Percentiles rank a stretch among this genome's conserved stretches.
Evolutionary conservation across 2,797 vertebrate species (phyloP).

Genomic region (Stomatorhinus walkeri): DNA sequence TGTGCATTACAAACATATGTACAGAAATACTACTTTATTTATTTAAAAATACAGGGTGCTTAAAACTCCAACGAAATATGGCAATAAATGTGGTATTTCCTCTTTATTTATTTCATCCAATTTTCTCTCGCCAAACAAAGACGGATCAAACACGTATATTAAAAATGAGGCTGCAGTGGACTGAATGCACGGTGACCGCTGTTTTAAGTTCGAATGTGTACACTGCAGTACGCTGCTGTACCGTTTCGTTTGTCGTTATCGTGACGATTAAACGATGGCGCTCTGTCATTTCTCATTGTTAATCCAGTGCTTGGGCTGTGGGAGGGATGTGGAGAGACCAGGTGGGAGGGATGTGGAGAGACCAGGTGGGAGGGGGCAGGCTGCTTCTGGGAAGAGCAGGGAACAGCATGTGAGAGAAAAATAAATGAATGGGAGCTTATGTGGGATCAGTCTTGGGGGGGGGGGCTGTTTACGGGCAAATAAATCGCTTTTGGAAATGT

Average conservation of each 20-base stretch:
- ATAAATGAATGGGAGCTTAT: constrained; percentile 28
- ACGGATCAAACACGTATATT: constrained; percentile 18
- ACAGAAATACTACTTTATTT: constrained; percentile 75
- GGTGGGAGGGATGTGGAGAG: background rate
- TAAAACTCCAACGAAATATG: constrained; percentile 49
- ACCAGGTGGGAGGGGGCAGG: constrained; percentile 3
- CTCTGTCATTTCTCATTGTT: constrained; percentile 49
- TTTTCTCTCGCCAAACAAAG: constrained; percentile 38
- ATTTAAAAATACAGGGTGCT: constrained; percentile 66
- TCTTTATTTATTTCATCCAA: constrained; percentile 58
- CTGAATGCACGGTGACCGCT: constrained; percentile 18
- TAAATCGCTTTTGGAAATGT: constrained; percentile 24
- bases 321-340: background rate
- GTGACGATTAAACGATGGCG: constrained; percentile 60
- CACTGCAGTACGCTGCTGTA: constrained; percentile 49
- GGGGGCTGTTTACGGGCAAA: constrained; percentile 16
- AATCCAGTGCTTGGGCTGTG: constrained; percentile 21
- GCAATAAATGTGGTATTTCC: constrained; percentile 60
- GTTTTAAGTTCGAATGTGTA: constrained; percentile 22
- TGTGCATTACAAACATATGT: constrained; percentile 68
- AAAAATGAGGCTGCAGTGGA: constrained; percentile 37
- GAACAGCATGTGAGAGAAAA: constrained; percentile 23
- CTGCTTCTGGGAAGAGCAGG: background rate
- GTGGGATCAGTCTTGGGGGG: constrained; percentile 9
- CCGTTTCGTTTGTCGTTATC: constrained; percentile 55